These are phyloP conservation scores for Thalassaphorura encarpata DNA, from an alignment of 1,140 invertebrate species.

Conservation along the genomic window DNA sequence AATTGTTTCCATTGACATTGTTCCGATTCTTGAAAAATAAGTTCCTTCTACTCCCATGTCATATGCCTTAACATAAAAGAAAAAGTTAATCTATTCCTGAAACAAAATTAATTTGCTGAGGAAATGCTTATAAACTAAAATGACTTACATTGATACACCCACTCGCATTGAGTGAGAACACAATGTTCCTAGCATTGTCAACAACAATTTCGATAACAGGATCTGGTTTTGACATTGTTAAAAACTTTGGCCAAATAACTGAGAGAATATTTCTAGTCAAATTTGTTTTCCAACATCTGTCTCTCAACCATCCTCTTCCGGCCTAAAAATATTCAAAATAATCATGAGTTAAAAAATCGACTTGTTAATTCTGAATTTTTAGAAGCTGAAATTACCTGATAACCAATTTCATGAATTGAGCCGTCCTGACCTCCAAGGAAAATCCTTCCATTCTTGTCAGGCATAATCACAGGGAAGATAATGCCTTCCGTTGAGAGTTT, in stretches of 20 bases:
- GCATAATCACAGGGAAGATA: conserved; percentile 68
- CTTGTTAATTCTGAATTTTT: neutral
- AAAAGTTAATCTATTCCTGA: too few species aligned
- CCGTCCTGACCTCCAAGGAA: conserved; percentile 94
- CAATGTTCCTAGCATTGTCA: conserved; percentile 78
- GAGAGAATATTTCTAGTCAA: conserved; percentile 79
- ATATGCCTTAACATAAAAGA: conserved; percentile 76
- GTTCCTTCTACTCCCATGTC: conserved; percentile 74
- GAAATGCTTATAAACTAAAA: neutral
- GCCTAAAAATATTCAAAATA: conserved; percentile 4
- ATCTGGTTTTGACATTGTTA: conserved; percentile 72
- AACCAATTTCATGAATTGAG: conserved; percentile 87
- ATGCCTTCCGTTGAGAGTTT: conserved; percentile 83
- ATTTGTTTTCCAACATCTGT: conserved; percentile 90
- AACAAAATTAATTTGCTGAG: conserved; percentile 37
- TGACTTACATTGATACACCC: conserved; percentile 42
- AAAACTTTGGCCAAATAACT: conserved; percentile 82
- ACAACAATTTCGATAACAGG: conserved; percentile 78
- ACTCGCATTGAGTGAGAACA: conserved; percentile 66
- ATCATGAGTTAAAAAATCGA: neutral
- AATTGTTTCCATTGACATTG: conserved; percentile 66
- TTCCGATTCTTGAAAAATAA: conserved; percentile 57
- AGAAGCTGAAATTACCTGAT: conserved; percentile 55
- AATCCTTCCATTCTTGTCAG: conserved; percentile 74
- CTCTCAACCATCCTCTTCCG: conserved; percentile 78